A percentile compares a stretch with the other conserved stretches of the same genome.
Evolutionary conservation across 2,888 invertebrate species (phyloP).

Genomic region (Drosophila putrida): DNA sequence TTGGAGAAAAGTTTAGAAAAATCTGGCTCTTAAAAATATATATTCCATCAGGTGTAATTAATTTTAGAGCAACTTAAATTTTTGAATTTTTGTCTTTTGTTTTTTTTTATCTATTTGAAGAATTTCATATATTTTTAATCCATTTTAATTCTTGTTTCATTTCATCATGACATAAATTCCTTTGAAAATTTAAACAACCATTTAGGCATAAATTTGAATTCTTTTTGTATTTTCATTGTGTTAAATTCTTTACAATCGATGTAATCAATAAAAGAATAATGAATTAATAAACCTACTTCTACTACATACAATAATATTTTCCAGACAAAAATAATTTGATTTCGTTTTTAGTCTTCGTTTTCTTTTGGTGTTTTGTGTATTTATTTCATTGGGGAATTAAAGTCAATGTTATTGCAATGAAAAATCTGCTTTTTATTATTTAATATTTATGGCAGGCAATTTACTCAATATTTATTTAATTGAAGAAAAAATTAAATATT

Average conservation of each 20-base stretch:
- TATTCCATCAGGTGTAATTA: not conserved
- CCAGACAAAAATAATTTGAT: not conserved
- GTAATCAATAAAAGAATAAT: not conserved
- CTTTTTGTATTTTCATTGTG: not conserved
- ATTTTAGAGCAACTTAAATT: too few relatives aligned
- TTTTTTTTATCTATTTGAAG: too few relatives aligned
- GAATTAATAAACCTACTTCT: not conserved
- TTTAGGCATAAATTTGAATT: not conserved
- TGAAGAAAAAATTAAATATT: too few relatives aligned
- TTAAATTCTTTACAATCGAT: not conserved
- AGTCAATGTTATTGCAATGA: not conserved
- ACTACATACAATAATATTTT: not conserved
- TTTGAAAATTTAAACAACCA: too few relatives aligned
- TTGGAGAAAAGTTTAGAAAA: not conserved
- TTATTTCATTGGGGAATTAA: not conserved
- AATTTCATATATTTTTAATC: too few relatives aligned
- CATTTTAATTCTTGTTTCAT: too few relatives aligned
- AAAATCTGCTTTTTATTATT: not conserved
- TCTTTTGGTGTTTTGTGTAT: not conserved
- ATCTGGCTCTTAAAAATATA: not conserved
- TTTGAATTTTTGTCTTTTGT: too few relatives aligned
- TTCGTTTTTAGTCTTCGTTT: not conserved
- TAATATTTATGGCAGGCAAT: slow-evolving; percentile 17
- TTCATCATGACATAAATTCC: too few relatives aligned
- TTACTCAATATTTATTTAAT: not conserved